A percentile compares a stretch with the other conserved stretches of the same genome.
These are phyloP conservation scores for Silurus meridionalis DNA, from an alignment of 2,113 vertebrate species.

Conservation along the genomic window DNA sequence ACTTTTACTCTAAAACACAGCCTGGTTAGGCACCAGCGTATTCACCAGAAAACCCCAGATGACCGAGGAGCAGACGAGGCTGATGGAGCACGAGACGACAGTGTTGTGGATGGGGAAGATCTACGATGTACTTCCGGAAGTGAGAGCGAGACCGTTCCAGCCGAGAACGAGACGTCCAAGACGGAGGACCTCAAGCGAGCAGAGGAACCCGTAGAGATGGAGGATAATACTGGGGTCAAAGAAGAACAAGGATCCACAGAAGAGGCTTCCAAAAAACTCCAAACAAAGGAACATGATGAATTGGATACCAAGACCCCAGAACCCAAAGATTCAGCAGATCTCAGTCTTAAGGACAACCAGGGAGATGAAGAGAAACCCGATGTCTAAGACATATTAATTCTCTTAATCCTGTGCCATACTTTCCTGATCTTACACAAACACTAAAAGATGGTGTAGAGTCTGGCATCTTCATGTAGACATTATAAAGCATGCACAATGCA, in stretches of 20 bases:
- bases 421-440: constrained; percentile 47
- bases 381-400: constrained; percentile 18
- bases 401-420: constrained; percentile 46
- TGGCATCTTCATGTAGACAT: constrained; percentile 16
- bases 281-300: constrained; percentile 21
- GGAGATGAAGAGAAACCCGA: constrained; percentile 1
- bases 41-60: constrained; percentile 85
- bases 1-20: constrained; percentile 99
- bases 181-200: background rate
- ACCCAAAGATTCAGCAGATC: constrained; percentile 20
- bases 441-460: constrained; percentile 29
- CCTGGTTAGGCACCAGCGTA: constrained; percentile 93
- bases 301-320: constrained; percentile 13
- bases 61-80: constrained; percentile 67
- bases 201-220: constrained; percentile 50
- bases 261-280: constrained; percentile 31
- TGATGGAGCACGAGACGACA: constrained; percentile 60
- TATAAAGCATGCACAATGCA: constrained; percentile 5
- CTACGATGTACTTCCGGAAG: constrained; percentile 60
- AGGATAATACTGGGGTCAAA: background rate
- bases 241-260: constrained; percentile 34
- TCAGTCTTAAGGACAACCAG: constrained; percentile 17
- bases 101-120: constrained; percentile 36
- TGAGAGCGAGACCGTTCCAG: constrained; percentile 78
- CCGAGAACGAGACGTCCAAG: constrained; percentile 75